These are phyloP conservation scores for Ferrisia virgata DNA, from an alignment of 2,888 invertebrate species.

Conservation along the genomic window DNA sequence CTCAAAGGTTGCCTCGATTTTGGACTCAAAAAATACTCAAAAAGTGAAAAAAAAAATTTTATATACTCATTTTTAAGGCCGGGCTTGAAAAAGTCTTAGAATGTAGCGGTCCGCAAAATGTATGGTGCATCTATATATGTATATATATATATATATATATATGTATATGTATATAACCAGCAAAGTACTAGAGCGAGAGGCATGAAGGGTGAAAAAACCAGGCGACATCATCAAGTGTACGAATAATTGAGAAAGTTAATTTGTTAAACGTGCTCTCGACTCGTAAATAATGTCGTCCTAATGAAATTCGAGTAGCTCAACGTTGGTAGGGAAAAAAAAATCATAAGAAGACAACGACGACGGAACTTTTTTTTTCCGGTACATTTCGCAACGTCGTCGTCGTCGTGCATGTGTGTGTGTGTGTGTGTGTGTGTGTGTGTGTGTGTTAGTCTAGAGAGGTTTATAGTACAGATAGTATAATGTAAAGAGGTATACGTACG, in stretches of 20 bases:
- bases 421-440: not conserved
- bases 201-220: not conserved
- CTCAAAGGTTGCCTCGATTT: no score
- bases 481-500: not conserved
- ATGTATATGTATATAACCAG: no score
- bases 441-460: no score
- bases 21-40: no score
- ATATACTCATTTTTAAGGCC: no score
- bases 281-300: constrained; percentile 8
- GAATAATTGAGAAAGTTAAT: constrained; percentile 11
- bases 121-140: no score
- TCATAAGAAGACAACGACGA: not conserved
- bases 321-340: not conserved
- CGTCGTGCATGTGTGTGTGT: not conserved
- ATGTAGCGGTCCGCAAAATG: no score
- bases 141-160: no score
- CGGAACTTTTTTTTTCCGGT: constrained; percentile 3
- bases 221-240: not conserved
- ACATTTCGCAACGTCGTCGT: not conserved
- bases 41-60: no score
- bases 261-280: not conserved
- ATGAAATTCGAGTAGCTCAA: not conserved
- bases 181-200: not conserved
- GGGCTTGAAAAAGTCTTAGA: no score
- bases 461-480: no score